A percentile compares a stretch with the other conserved stretches of the same genome.
phyloP scores from a whole-genome alignment of 2,888 invertebrate species.

The Platerodrilus igneus region DNA sequence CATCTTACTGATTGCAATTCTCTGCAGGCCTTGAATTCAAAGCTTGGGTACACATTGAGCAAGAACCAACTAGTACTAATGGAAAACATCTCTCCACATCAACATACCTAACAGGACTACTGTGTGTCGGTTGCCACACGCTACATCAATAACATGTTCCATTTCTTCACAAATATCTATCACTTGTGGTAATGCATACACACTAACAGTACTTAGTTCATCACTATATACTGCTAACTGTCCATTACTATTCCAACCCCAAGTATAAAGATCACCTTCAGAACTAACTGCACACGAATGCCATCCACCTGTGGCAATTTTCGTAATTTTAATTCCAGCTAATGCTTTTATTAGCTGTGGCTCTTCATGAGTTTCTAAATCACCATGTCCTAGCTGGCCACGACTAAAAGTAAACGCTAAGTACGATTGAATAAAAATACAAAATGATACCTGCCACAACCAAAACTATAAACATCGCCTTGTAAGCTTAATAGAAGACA shows the following conservation, averaged over 20 bases:
- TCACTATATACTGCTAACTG: slow-evolving; percentile 66
- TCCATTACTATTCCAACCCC: slow-evolving; percentile 90
- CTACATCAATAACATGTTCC: slow-evolving; percentile 51
- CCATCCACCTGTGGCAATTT: slow-evolving; percentile 81
- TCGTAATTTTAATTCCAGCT: slow-evolving; percentile 66
- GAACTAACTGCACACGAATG: slow-evolving; percentile 75
- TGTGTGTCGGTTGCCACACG: slow-evolving; percentile 76
- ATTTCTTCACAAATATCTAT: slow-evolving; percentile 48
- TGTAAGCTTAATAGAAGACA: slow-evolving; percentile 62
- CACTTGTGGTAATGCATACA: slow-evolving; percentile 50
- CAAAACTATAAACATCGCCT: slow-evolving; percentile 78
- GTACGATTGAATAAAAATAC: slow-evolving; percentile 2
- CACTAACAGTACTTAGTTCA: slow-evolving; percentile 43
- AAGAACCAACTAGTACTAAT: too few species aligned
- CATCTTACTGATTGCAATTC: too few species aligned
- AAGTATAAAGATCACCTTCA: slow-evolving; percentile 78
- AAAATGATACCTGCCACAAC: slow-evolving; percentile 69
- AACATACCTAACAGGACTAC: slow-evolving; percentile 58
- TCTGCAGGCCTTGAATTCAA: too few species aligned
- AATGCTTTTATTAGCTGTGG: slow-evolving; percentile 69
- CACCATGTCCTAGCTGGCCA: slow-evolving; percentile 82
- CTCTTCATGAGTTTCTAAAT: slow-evolving; percentile 56
- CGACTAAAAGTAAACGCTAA: slow-evolving; percentile 71
- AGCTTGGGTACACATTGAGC: too few species aligned
- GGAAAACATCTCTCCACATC: too few species aligned